These are phyloP conservation scores for Cryptocephalus primarius DNA, from an alignment of 2,888 invertebrate genomes.

Conservation along the genomic window DNA sequence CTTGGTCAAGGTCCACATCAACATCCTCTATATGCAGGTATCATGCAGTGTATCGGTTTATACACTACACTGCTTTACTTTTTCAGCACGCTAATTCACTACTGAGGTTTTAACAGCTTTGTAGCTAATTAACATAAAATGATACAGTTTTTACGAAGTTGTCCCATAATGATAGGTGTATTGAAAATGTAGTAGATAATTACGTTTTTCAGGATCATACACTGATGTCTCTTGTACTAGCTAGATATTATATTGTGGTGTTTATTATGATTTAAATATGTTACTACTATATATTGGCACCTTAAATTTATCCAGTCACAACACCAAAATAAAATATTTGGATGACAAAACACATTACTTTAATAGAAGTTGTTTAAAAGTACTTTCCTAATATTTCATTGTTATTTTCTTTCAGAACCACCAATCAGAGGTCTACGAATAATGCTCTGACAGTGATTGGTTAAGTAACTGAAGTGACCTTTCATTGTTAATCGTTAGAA, in stretches of 20 bases:
- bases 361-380: not conserved
- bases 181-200: no score
- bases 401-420: constrained; percentile 36
- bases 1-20: constrained; percentile 50
- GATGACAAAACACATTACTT: not conserved
- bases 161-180: no score
- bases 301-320: not conserved
- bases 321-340: not conserved
- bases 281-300: not conserved
- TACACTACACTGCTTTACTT: not conserved
- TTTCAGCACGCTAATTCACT: constrained; percentile 2
- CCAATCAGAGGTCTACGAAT: constrained; percentile 49
- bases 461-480: constrained; percentile 16
- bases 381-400: not conserved
- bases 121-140: not conserved
- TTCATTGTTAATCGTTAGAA: constrained; percentile 13
- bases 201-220: no score
- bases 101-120: not conserved
- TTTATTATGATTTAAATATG: no score
- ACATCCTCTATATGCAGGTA: constrained; percentile 51
- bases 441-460: constrained; percentile 46
- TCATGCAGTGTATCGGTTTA: constrained; percentile 12
- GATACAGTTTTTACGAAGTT: no score
- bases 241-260: no score
- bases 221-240: no score